These are phyloP conservation scores for Cydia strobilella DNA, from an alignment of 1,140 invertebrate species.

Conservation along the genomic window DNA sequence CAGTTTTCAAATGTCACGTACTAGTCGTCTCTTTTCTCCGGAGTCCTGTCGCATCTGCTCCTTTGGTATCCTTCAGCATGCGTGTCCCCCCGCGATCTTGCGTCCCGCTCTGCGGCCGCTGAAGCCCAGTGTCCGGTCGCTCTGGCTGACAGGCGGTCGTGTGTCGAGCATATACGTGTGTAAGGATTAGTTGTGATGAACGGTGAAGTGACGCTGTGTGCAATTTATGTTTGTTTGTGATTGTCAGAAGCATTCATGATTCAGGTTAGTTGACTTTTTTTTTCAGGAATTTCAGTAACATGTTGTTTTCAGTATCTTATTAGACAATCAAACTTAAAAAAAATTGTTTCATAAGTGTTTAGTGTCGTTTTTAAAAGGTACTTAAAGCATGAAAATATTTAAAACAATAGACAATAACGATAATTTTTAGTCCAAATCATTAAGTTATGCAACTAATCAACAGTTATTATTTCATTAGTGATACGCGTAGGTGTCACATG, in stretches of 20 bases:
- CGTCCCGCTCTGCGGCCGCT: conserved; percentile 66
- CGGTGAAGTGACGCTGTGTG: conserved; percentile 67
- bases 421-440: neutral
- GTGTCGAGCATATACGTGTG: conserved; percentile 51
- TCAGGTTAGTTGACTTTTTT: conserved; percentile 63
- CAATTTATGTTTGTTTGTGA: conserved; percentile 62
- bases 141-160: conserved; percentile 66
- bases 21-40: conserved; percentile 78
- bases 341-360: neutral
- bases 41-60: conserved; percentile 78
- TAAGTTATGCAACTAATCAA: conserved; percentile 41
- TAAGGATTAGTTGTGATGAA: conserved; percentile 70
- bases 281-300: conserved; percentile 16
- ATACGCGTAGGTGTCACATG: conserved; percentile 41
- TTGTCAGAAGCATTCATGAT: conserved; percentile 69
- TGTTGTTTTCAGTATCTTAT: conserved; percentile 11
- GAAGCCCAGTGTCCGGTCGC: conserved; percentile 74
- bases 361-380: no score
- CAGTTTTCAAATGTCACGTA: conserved; percentile 78
- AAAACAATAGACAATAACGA: conserved; percentile 5
- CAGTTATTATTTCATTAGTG: conserved; percentile 40
- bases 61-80: conserved; percentile 76
- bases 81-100: conserved; percentile 73
- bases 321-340: conserved; percentile 33
- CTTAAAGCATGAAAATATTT: neutral